Evolutionary conservation across 2,797 vertebrate genomes (phyloP), one percentile per base, ranked within the genome.

Genomic region (Smutsia gigantea): DNA sequence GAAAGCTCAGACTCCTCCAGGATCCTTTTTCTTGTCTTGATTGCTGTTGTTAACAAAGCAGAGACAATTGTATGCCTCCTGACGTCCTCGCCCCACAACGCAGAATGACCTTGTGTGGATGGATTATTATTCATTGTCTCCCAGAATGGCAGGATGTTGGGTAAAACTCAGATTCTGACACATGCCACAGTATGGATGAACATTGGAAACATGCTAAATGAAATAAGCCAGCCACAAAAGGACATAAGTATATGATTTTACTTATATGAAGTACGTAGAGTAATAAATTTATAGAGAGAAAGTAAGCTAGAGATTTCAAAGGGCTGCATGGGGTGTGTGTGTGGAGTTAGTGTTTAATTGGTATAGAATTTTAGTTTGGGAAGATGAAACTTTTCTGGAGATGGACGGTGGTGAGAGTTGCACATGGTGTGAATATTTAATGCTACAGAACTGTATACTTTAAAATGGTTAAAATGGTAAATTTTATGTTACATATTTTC

Each of bases 251-350:
- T 21, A 29, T n/a, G n/a, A 61, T 29, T 46, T 19, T 51, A 75
- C 0, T 77, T 69, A 2, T 1, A 4, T 21, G 37, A n/a, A 59
- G 9, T 49, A 25, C 8, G 34, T 68, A 68, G 64, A 84, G 2
- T 15, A 37, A 4, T 53, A 34, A 55, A 53, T 75, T 81, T 68
- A 79, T 1, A 87, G 2, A 71, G 15, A 69, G 59, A 46, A 61
- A 83, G 25, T 15, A 85, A 49, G 66, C 13, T 46, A 55, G 51
- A 37, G 27, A 14, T 69, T 87, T 21, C 31, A 34, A 74, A 49
- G 37, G 53, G 5, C 9, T 37, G 1, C 6, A 31, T 2, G 2
- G 10, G 5, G 1, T 5, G 34, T 21, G 4, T 27, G 37, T 12
- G 4, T 27, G 21, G 29, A 39, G 7, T 72, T 64, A 29, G 15